Conservation (phyloP, 2,888 invertebrate genomes). For the Athalia circularis region DNA sequence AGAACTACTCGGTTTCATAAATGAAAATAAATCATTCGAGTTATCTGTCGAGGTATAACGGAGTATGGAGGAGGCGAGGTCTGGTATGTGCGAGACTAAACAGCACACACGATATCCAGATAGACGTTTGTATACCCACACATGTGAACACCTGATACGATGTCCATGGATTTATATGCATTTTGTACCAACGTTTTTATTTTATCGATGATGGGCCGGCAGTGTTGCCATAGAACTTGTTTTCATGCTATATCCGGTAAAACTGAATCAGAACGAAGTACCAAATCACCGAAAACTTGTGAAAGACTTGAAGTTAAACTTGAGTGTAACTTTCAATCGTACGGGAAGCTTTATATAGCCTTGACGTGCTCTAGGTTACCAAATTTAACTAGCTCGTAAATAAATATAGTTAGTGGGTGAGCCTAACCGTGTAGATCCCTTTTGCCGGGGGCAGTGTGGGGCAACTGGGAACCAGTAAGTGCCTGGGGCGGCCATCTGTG, state of each 20-base stretch:
- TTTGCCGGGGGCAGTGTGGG: slow-evolving; percentile 61
- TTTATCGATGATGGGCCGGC: too few relatives aligned
- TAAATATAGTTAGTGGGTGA: slow-evolving; percentile 72
- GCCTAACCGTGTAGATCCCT: slow-evolving; percentile 68
- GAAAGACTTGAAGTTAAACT: too few relatives aligned
- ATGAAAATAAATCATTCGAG: slow-evolving; percentile 71
- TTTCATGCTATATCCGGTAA: too few relatives aligned
- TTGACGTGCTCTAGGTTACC: slow-evolving; percentile 48
- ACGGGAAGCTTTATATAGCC: too few relatives aligned
- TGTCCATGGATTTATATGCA: too few relatives aligned
- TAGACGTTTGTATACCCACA: slow-evolving; percentile 24
- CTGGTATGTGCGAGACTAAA: slow-evolving; percentile 61
- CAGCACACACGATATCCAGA: slow-evolving; percentile 54
- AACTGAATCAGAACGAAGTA: too few relatives aligned
- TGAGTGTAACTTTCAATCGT: too few relatives aligned
- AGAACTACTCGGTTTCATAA: slow-evolving; percentile 54
- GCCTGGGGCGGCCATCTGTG: slow-evolving; percentile 74
- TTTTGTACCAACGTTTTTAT: too few relatives aligned
- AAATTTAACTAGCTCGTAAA: slow-evolving; percentile 70
- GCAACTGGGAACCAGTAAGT: slow-evolving; percentile 70
- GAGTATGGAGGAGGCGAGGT: slow-evolving; percentile 54
- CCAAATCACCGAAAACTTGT: too few relatives aligned
- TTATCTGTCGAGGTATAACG: slow-evolving; percentile 69
- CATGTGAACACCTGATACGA: slow-evolving; percentile 37
- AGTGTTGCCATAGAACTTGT: too few relatives aligned